These are phyloP conservation scores for Edolisoma coerulescens DNA, from an alignment of 2,113 vertebrate genomes.

Conservation along the genomic window DNA sequence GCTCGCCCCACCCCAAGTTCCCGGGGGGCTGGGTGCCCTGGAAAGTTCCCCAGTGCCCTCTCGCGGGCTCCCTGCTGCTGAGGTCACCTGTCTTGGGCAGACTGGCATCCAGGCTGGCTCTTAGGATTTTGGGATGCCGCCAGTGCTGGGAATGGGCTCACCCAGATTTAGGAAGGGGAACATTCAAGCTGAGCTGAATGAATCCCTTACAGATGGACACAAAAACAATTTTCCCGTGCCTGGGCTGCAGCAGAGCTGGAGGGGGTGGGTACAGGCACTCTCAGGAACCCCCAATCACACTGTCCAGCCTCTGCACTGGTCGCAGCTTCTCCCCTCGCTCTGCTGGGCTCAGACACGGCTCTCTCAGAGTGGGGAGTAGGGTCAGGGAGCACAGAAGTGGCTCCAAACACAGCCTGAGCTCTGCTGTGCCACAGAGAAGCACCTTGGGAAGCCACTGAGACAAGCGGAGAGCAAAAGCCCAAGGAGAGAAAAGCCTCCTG, in stretches of 20 bases:
- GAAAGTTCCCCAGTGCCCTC: not conserved
- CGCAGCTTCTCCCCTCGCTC: not conserved
- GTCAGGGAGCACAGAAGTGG: not conserved
- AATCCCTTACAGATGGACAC: not conserved
- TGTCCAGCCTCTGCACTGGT: fast-evolving
- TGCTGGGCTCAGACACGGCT: not conserved
- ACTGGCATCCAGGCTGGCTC: not conserved
- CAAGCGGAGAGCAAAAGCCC: fast-evolving
- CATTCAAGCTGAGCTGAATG: not conserved
- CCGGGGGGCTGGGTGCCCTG: not conserved
- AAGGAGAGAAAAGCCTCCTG: not conserved
- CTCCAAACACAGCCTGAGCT: not conserved
- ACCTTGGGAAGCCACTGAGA: fast-evolving
- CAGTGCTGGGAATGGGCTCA: not conserved
- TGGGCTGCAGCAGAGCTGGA: not conserved
- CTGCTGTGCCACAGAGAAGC: not conserved
- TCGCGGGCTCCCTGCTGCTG: not conserved
- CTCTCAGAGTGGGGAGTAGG: not conserved
- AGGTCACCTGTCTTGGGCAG: not conserved
- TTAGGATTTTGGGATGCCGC: not conserved
- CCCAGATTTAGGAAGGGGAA: not conserved
- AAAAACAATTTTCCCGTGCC: not conserved
- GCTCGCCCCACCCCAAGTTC: fast-evolving
- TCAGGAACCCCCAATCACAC: fast-evolving
- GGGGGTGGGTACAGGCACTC: fast-evolving